A percentile compares a stretch with the other conserved stretches of the same genome.
Evolutionary conservation across 2,888 invertebrate species (phyloP).

Genomic region (Polylopha cassiicola): DNA sequence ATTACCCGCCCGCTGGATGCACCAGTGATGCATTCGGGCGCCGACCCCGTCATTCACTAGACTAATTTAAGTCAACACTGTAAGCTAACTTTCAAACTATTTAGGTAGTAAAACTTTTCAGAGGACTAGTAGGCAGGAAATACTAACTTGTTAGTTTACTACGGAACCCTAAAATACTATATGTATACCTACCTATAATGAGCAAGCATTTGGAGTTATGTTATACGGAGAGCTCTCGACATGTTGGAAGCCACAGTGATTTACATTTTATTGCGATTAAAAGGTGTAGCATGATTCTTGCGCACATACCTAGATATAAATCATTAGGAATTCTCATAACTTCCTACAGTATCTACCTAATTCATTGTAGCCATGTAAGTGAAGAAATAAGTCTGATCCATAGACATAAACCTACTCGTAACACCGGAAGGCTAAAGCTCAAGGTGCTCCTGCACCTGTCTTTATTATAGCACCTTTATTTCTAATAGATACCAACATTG

Average conservation of each 20-base stretch:
- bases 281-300: constrained; percentile 12
- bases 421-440: constrained; percentile 59
- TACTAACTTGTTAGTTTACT: too few species aligned
- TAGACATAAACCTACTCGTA: constrained; percentile 55
- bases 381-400: constrained; percentile 1
- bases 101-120: too few species aligned
- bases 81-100: too few species aligned
- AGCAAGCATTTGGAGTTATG: constrained; percentile 9
- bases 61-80: constrained; percentile 8
- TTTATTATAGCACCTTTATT: constrained; percentile 35
- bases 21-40: constrained; percentile 27
- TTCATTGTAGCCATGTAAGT: constrained; percentile 2
- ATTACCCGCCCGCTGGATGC: constrained; percentile 52
- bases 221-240: constrained; percentile 5
- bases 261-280: constrained; percentile 22
- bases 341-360: constrained; percentile 38
- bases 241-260: constrained; percentile 22
- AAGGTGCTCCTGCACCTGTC: constrained; percentile 65
- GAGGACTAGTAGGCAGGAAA: too few species aligned
- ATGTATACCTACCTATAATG: neutral
- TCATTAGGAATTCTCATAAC: constrained; percentile 45
- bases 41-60: constrained; percentile 10
- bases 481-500: constrained; percentile 20
- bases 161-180: too few species aligned
- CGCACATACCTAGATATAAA: constrained; percentile 3